Evolutionary conservation across 2,113 vertebrate genomes (phyloP).

Genomic region (Anolis sagrei): DNA sequence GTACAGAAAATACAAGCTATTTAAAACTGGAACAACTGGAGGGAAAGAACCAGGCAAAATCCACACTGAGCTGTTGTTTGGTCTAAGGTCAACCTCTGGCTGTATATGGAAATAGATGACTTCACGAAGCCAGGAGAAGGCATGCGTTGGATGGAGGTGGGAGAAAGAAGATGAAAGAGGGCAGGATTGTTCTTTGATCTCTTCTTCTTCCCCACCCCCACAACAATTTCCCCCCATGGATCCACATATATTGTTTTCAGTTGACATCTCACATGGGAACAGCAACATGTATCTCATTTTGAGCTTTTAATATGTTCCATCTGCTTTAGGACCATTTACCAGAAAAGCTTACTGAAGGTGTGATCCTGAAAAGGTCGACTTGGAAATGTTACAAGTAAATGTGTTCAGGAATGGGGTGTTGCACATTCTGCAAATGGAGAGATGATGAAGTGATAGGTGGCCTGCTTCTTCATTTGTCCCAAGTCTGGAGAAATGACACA

Average conservation of each 20-base stretch:
- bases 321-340: constrained; percentile 57
- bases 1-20: neutral
- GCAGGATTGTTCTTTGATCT: neutral
- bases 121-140: neutral
- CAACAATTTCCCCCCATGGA: neutral
- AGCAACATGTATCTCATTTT: constrained; percentile 58
- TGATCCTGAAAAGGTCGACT: neutral
- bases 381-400: neutral
- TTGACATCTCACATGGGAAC: constrained; percentile 68
- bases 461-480: neutral
- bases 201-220: neutral
- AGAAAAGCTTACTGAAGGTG: neutral
- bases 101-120: neutral
- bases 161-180: neutral
- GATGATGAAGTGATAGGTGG: constrained; percentile 2
- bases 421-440: neutral
- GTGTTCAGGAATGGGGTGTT: neutral
- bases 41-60: neutral
- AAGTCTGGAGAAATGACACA: neutral
- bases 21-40: too few species aligned
- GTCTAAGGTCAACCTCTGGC: too few species aligned
- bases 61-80: neutral
- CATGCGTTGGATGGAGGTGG: neutral
- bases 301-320: constrained; percentile 61
- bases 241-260: constrained; percentile 47